Evolutionary conservation across 2,888 invertebrate genomes (phyloP).

Genomic region (Pterostichus madidus): DNA sequence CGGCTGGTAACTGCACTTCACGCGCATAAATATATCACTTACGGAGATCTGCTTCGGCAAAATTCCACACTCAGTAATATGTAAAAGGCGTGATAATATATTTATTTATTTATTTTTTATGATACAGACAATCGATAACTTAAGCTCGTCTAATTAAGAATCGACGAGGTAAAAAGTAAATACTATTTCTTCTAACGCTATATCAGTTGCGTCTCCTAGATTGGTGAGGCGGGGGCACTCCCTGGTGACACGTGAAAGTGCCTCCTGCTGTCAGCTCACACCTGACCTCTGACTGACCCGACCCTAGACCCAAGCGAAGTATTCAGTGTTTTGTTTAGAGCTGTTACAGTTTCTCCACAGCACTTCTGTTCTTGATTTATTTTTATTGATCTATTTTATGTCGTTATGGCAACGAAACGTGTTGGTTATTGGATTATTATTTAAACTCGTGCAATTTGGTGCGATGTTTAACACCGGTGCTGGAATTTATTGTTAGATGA

Average conservation of each 20-base stretch:
- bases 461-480: constrained; percentile 22
- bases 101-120: no score
- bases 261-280: constrained; percentile 8
- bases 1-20: no score
- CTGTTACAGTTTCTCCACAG: constrained; percentile 46
- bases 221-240: neutral
- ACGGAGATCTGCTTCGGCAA: no score
- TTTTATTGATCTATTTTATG: constrained; percentile 51
- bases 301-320: constrained; percentile 36
- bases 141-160: no score
- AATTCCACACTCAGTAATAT: no score
- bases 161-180: no score
- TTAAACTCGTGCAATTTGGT: constrained; percentile 39
- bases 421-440: constrained; percentile 47
- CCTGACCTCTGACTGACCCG: constrained; percentile 34
- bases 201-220: constrained; percentile 5
- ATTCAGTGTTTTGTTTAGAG: constrained; percentile 24
- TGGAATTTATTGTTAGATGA: constrained; percentile 25
- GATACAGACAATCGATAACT: no score
- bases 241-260: constrained; percentile 53
- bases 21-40: no score
- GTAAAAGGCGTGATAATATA: no score
- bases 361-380: constrained; percentile 57
- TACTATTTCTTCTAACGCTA: no score
- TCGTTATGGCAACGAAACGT: constrained; percentile 51